Conservation (phyloP, 2,888 invertebrate species). For the Tridacna crocea region DNA sequence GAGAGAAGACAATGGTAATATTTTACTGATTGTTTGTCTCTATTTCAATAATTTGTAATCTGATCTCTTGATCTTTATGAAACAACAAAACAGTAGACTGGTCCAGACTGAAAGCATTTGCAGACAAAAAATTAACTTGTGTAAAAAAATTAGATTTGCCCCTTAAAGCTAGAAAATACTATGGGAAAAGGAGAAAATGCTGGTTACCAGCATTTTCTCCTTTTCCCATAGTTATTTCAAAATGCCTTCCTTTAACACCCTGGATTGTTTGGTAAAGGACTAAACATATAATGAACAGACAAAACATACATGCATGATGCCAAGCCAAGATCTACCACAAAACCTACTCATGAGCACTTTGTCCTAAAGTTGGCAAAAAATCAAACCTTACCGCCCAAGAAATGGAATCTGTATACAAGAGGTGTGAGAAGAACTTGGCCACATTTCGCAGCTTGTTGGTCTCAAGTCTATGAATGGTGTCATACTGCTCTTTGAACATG, state of each 20-base stretch:
- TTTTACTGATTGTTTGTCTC: slow-evolving; percentile 98
- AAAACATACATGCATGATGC: too few species aligned
- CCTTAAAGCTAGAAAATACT: background rate
- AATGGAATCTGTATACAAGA: slow-evolving; percentile 97
- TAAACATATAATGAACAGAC: too few species aligned
- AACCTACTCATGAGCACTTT: too few species aligned
- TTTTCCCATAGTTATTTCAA: background rate
- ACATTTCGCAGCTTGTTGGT: slow-evolving; percentile 98
- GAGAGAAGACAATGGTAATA: slow-evolving; percentile 98
- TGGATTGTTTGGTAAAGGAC: too few species aligned
- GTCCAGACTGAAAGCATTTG: too few species aligned
- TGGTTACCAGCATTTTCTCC: background rate
- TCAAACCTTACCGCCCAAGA: slow-evolving; percentile 89
- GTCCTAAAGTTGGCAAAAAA: too few species aligned
- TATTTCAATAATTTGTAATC: slow-evolving; percentile 85
- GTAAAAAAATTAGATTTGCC: too few species aligned
- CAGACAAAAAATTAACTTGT: too few species aligned
- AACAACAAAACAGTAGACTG: too few species aligned
- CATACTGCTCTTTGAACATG: slow-evolving; percentile 97
- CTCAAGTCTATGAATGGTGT: slow-evolving; percentile 95
- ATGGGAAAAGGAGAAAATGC: background rate
- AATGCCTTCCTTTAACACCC: background rate
- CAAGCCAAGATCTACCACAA: too few species aligned
- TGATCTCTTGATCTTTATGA: too few species aligned
- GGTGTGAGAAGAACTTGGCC: slow-evolving; percentile 98